phyloP scores from a whole-genome alignment of 1,140 invertebrate genomes.

The Brachionus paranguensis region DNA sequence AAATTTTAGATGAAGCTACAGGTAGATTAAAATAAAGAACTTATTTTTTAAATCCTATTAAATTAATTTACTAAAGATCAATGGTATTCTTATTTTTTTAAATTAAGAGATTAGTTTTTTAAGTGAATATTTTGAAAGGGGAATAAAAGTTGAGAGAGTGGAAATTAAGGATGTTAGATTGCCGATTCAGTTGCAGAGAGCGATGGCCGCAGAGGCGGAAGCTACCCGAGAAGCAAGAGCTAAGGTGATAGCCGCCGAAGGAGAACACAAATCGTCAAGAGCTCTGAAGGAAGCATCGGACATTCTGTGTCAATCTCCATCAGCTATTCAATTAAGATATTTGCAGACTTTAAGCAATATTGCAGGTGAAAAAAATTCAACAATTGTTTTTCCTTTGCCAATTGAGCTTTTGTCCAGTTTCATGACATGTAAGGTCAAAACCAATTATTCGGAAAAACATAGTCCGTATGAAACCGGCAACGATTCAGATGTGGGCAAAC shows the following conservation, averaged over 20 bases:
- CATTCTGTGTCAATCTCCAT: constrained; percentile 58
- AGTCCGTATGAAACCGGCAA: background rate
- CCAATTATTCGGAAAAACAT: background rate
- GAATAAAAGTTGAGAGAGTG: constrained; percentile 38
- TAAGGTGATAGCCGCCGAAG: constrained; percentile 45
- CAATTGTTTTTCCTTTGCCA: constrained; percentile 90
- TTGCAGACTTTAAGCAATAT: constrained; percentile 83
- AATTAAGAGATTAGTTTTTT: background rate
- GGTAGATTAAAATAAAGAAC: background rate
- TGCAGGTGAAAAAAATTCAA: constrained; percentile 94
- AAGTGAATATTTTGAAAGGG: constrained; percentile 33
- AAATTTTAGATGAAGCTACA: constrained; percentile 37
- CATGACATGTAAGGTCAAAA: background rate
- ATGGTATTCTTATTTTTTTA: constrained; percentile 20
- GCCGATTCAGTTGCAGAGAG: constrained; percentile 47
- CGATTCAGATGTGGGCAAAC: background rate
- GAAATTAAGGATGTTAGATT: constrained; percentile 44
- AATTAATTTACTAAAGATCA: constrained; percentile 13
- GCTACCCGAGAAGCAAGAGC: constrained; percentile 49
- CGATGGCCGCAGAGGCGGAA: constrained; percentile 52
- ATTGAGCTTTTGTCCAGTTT: constrained; percentile 70
- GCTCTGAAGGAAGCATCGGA: constrained; percentile 38
- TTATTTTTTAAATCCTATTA: background rate
- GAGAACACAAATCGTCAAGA: constrained; percentile 38
- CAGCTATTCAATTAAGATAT: constrained; percentile 72